phyloP scores from a whole-genome alignment of 1,140 invertebrate species.

The Phymastichus coffea region DNA sequence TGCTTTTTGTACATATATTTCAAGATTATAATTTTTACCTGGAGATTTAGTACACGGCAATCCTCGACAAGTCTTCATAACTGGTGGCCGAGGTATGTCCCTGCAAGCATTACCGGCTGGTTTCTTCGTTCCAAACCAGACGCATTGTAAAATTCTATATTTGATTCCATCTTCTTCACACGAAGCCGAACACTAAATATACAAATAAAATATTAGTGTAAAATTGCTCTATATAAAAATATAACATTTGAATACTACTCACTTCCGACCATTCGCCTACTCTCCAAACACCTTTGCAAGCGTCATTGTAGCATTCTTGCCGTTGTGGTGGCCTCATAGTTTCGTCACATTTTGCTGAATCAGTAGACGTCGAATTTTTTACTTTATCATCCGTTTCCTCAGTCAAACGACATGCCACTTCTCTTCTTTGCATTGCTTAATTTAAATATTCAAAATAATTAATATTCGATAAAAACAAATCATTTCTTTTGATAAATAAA shows the following conservation, averaged over 20 bases:
- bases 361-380: constrained; percentile 63
- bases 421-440: constrained; percentile 72
- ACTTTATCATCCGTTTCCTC: constrained; percentile 46
- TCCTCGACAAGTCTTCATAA: constrained; percentile 75
- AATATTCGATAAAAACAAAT: constrained; percentile 26
- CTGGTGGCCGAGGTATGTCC: constrained; percentile 69
- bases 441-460: not conserved
- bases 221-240: constrained; percentile 10
- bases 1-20: constrained; percentile 4
- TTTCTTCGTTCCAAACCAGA: constrained; percentile 81
- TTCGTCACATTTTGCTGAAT: constrained; percentile 65
- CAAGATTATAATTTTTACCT: constrained; percentile 36
- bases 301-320: constrained; percentile 76
- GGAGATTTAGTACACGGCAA: constrained; percentile 60
- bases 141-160: constrained; percentile 82
- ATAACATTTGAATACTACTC: constrained; percentile 36
- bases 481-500: constrained; percentile 29
- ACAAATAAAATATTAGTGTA: not conserved
- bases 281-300: constrained; percentile 81
- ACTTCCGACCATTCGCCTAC: constrained; percentile 88
- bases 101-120: constrained; percentile 80
- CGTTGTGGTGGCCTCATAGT: constrained; percentile 67
- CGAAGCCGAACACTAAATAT: constrained; percentile 71
- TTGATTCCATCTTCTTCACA: constrained; percentile 76
- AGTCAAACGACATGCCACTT: constrained; percentile 65